Percentiles rank a stretch among this genome's conserved stretches.
These are phyloP conservation scores for Emydura subglobosa DNA, from an alignment of 2,113 vertebrate species.

Conservation along the genomic window DNA sequence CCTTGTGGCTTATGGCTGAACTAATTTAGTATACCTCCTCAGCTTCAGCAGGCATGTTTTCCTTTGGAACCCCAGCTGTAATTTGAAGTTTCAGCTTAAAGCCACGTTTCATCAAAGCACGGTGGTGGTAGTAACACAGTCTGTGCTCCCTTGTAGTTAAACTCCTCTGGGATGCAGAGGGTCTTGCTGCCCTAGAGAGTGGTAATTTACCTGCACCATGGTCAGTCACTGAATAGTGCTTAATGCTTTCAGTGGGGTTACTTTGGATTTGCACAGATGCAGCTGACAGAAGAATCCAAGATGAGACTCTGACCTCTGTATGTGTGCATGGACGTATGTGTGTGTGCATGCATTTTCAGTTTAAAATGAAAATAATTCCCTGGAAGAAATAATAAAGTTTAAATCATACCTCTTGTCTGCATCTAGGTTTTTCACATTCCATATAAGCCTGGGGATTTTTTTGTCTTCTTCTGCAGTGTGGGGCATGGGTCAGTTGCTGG, in stretches of 20 bases:
- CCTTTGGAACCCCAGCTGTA: neutral
- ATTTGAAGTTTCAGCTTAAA: neutral
- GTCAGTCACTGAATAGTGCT: accelerated
- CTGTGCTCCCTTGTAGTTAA: neutral
- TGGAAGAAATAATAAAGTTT: neutral
- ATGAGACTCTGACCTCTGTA: neutral
- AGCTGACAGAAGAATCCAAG: neutral
- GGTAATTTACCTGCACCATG: neutral
- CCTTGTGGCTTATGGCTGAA: neutral
- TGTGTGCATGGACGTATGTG: too few species aligned
- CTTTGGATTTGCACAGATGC: neutral
- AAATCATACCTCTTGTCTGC: neutral
- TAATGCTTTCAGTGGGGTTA: neutral
- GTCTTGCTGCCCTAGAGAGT: neutral
- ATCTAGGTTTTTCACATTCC: neutral
- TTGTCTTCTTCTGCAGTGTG: too few species aligned
- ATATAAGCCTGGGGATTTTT: neutral
- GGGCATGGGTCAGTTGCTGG: too few species aligned
- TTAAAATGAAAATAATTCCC: neutral
- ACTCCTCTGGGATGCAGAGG: neutral
- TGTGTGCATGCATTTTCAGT: neutral
- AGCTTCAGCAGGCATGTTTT: neutral
- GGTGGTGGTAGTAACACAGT: neutral
- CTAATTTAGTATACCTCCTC: neutral
- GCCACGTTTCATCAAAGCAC: neutral